Evolutionary conservation across 1,140 invertebrate genomes (phyloP), one percentile per base, ranked within the genome.

Genomic region (Drosophila ironensis): DNA sequence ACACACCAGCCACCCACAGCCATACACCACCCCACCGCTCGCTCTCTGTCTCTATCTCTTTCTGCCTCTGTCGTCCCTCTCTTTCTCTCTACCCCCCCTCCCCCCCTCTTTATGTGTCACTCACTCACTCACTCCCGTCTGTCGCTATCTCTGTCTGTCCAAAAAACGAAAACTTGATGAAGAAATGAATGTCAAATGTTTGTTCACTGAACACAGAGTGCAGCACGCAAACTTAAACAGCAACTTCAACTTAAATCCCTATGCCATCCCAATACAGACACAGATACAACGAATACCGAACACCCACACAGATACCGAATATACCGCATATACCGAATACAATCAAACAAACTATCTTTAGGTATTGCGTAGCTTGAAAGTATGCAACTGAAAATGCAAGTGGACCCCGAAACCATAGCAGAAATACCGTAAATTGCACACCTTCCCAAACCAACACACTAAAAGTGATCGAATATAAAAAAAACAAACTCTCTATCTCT

Each of bases 131-230:
- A n/a, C n/a, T n/a, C n/a, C n/a, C n/a, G 30, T 68, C 50, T 45
- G 22, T 45, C 59, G 27, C 63, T 41, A 54, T 68, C 50, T 68
- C 41, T 68, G 38, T 52, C 57, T 27, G 19, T 52, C 30, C 27
- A 54, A 30, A 45, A 45, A 45, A 38, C 20, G 48, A 42, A 59
- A 59, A 37, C 35, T 41, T 37, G 35, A 45, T 66, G 22, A 33
- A 50, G 75, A 78, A 74, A 60, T 60, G 40, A 81, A 80, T 72
- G 67, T 82, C 56, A 82, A 82, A 86, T 74, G 64, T 78, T 84
- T 84, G 78, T 84, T 84, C 78, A 84, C 80, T 84, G 78, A 84
- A 84, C 80, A 84, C 78, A 86, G 80, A 64, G 74, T 71, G 47
- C 38, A 30, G 38, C 46, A 61, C 53, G 44, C 47, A 59, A 48